These are phyloP conservation scores for Phrynocephalus guinanensis DNA, from an alignment of 2,797 vertebrate genomes.

Conservation along the genomic window DNA sequence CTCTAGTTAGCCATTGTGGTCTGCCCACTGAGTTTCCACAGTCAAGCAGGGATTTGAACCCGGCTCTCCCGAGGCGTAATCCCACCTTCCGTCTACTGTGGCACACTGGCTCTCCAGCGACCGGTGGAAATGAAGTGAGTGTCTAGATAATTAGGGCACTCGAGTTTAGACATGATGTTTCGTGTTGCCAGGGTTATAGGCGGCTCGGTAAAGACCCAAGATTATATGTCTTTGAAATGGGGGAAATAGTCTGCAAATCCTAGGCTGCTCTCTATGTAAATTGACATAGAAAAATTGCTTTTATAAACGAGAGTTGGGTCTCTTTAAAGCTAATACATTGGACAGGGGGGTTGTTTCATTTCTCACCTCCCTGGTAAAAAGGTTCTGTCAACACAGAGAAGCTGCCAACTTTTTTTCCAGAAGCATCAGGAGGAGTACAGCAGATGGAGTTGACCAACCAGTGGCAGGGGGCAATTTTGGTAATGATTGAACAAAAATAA, in stretches of 20 bases:
- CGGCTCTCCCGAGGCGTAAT: not conserved
- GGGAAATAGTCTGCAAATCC: not conserved
- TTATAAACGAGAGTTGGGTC: not conserved
- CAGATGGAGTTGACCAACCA: no score
- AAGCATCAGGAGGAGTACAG: no score
- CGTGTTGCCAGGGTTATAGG: not conserved
- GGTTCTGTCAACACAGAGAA: not conserved
- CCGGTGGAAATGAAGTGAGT: not conserved
- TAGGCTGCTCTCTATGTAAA: not conserved
- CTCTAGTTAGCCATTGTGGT: no score
- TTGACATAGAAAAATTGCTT: slow-evolving; percentile 18
- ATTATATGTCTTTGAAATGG: not conserved
- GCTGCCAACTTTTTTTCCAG: no score
- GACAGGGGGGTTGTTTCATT: no score
- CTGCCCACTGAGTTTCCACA: not conserved
- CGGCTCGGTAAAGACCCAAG: not conserved
- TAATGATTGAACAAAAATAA: no score
- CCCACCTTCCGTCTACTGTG: not conserved
- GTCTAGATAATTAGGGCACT: not conserved
- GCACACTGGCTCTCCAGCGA: no score
- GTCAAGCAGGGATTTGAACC: not conserved
- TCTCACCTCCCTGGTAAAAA: not conserved
- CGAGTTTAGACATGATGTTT: not conserved
- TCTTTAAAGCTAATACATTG: not conserved
- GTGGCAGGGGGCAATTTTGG: no score